These are phyloP conservation scores for Drosophila suboccidentalis DNA, from an alignment of 2,888 invertebrate species.

Conservation along the genomic window DNA sequence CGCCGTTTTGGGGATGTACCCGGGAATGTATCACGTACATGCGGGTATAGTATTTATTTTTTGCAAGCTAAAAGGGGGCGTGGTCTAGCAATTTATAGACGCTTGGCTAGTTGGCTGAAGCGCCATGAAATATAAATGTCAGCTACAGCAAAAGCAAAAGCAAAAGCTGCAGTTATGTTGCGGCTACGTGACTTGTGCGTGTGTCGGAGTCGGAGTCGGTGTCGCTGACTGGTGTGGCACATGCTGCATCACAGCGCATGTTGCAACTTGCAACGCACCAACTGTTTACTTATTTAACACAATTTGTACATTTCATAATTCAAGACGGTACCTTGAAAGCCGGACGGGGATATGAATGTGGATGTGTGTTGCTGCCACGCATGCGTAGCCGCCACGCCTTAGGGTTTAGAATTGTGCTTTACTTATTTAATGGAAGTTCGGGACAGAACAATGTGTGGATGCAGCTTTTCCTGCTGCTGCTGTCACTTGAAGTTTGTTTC, in stretches of 20 bases:
- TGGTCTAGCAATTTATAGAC: conserved; percentile 17
- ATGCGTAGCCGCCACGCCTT: conserved; percentile 66
- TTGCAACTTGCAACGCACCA: conserved; percentile 62
- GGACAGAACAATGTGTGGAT: conserved; percentile 13
- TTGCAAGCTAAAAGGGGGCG: background rate
- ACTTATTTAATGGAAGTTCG: conserved; percentile 50
- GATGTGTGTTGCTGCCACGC: conserved; percentile 52
- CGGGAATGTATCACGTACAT: conserved; percentile 1
- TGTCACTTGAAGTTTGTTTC: conserved; percentile 43
- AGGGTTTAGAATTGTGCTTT: conserved; percentile 13
- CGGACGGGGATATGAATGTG: conserved; percentile 19
- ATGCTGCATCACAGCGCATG: conserved; percentile 38
- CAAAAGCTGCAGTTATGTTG: conserved; percentile 1
- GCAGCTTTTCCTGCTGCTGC: conserved; percentile 12
- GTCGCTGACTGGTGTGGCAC: conserved; percentile 10
- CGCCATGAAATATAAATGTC: conserved; percentile 55
- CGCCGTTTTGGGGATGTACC: conserved; percentile 22
- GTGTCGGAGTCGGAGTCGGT: conserved; percentile 27
- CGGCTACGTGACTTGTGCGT: conserved; percentile 66
- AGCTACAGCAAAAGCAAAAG: conserved; percentile 20
- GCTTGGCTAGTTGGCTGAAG: conserved; percentile 28
- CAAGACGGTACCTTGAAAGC: conserved; percentile 32
- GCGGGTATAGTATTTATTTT: conserved; percentile 13
- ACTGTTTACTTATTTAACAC: conserved; percentile 76
- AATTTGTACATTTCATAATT: conserved; percentile 76